Conservation (phyloP, 1,140 invertebrate species). For the Hydropsyche tenuis region DNA sequence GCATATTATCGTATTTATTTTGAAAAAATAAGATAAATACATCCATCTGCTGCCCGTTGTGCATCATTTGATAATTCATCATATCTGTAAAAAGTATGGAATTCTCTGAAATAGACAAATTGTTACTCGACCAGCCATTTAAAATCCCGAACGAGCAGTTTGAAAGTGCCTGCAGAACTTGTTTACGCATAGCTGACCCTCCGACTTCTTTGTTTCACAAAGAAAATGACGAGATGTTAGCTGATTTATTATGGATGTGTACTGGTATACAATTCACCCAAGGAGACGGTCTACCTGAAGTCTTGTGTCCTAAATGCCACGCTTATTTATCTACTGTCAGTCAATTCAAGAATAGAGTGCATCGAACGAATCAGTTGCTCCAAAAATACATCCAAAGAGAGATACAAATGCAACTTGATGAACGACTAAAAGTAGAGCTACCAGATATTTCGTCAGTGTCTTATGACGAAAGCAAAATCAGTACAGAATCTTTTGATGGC, state of each 20-base stretch:
- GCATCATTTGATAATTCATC: too few species aligned
- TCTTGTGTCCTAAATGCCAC: neutral
- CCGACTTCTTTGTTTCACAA: neutral
- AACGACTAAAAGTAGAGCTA: neutral
- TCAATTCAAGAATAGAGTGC: neutral
- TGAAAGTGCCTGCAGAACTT: neutral
- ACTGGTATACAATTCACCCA: neutral
- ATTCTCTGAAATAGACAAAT: too few species aligned
- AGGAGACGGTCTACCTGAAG: constrained; percentile 2
- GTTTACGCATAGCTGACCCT: neutral
- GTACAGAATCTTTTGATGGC: neutral
- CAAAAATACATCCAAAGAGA: neutral
- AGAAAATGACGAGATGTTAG: neutral
- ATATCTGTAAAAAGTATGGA: too few species aligned
- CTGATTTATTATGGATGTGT: neutral
- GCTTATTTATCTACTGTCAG: neutral
- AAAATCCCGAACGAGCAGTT: too few species aligned
- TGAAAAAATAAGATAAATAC: too few species aligned
- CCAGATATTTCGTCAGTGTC: neutral
- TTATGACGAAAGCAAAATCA: neutral
- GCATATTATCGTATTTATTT: too few species aligned
- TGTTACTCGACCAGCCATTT: too few species aligned
- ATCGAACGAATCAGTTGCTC: neutral
- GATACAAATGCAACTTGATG: neutral
- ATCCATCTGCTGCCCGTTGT: too few species aligned